phyloP scores from a whole-genome alignment of 2,797 vertebrate species.

The Gorsachius magnificus region DNA sequence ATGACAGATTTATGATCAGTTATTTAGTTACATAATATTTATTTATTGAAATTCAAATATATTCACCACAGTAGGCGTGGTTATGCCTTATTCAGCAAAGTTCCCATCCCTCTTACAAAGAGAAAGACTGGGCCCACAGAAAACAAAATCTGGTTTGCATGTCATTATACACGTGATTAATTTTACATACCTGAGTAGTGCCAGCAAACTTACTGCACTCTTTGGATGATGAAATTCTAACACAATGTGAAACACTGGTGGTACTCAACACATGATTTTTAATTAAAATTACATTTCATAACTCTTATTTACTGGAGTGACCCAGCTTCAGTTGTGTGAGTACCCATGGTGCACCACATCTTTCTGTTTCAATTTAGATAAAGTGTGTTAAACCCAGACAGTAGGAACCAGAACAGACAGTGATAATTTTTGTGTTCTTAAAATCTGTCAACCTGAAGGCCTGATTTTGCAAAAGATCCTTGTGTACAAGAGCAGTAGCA shows the following conservation, averaged over 20 bases:
- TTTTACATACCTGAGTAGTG: background rate
- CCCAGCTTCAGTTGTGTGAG: background rate
- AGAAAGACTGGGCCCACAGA: background rate
- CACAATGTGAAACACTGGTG: background rate
- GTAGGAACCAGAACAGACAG: background rate
- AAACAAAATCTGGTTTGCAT: background rate
- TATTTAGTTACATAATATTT: background rate
- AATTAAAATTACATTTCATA: background rate
- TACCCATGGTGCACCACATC: background rate
- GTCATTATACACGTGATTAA: background rate
- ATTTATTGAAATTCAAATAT: background rate
- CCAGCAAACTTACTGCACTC: background rate
- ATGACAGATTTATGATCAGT: background rate
- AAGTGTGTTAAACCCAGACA: background rate
- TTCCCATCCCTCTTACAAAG: background rate
- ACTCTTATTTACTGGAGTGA: background rate
- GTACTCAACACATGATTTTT: background rate
- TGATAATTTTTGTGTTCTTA: background rate
- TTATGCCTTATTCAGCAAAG: background rate
- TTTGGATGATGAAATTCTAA: background rate
- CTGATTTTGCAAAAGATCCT: background rate
- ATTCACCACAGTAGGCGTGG: background rate
- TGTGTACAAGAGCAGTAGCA: accelerated
- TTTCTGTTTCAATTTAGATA: background rate
- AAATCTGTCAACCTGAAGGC: background rate